Evolutionary conservation across 2,797 vertebrate species (phyloP), one percentile per base, ranked within the genome.

Genomic region (Epinephelus coioides): DNA sequence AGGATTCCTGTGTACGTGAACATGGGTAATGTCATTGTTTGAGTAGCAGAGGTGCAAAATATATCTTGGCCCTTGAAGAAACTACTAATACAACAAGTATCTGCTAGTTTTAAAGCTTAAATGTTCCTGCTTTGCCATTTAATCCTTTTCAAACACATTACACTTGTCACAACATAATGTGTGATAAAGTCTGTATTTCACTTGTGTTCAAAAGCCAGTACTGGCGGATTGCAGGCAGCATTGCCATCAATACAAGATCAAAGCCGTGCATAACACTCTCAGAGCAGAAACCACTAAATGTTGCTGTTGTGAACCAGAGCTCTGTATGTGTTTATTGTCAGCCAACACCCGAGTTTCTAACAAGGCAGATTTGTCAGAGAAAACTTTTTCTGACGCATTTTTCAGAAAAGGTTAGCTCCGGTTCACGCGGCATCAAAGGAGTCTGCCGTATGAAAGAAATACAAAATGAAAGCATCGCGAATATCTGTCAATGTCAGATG

Each of bases 401-500:
- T 63, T 38, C 49, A 56, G 30, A 82, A 40, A 73, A 84, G 85
- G 82, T 88, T 70, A 73, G 61, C 59, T 65, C 15, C 15, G 47
- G 70, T 81, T 89, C 78, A 47, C 4, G 10, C 19, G 5, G 61
- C 87, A 86, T 92, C 87, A 89, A 89, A 83, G 75, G 57, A 75
- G 18, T 30, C 57, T n/a, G 66, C 62, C 1, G 44, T 64, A 59
- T 75, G 81, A 85, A 86, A 74, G 82, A 67, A 86, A 82, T 9
- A 74, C 72, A 73, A 79, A 91, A 85, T 82, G 81, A 89, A 82
- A 86, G 76, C 82, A 67, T 83, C 59, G 43, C 47, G 73, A 64
- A 51, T 47, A 63, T 77, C 65, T 73, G 77, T 90, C 76, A 65
- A 38, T 71, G 79, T 92, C 88, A 85, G 88, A 86, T 81, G 76